Evolutionary conservation across 92 coral and sea anemone genomes (phyloP).

Genomic region (Porites rus): DNA sequence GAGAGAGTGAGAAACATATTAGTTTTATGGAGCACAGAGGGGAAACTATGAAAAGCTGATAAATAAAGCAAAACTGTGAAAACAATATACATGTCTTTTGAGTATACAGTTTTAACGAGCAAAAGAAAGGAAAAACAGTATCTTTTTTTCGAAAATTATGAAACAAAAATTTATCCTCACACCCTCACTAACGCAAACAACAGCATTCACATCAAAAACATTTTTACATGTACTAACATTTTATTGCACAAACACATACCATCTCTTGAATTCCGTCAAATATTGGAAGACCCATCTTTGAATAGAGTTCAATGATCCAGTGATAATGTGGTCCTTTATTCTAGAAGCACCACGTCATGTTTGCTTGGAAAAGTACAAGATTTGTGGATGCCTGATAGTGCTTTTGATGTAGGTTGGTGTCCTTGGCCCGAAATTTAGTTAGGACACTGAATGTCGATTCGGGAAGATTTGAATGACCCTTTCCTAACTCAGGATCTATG

Average conservation of each 20-base stretch:
- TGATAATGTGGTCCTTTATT: constrained; percentile 49
- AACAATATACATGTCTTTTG: too few species aligned
- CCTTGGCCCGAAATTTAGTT: constrained; percentile 47
- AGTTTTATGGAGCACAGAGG: too few species aligned
- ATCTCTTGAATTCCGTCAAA: neutral
- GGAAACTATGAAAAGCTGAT: too few species aligned
- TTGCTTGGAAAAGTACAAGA: constrained; percentile 44
- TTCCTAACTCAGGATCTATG: constrained; percentile 41
- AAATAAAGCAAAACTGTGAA: too few species aligned
- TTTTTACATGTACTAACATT: too few species aligned
- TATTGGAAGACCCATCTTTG: constrained; percentile 31
- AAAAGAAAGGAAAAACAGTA: too few species aligned
- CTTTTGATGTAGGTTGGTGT: constrained; percentile 37
- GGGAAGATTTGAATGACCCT: constrained; percentile 52
- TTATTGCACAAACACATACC: constrained; percentile 4
- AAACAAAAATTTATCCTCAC: too few species aligned
- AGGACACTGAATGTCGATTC: constrained; percentile 44
- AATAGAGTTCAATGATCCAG: constrained; percentile 51
- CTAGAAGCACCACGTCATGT: constrained; percentile 54
- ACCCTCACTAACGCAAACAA: too few species aligned
- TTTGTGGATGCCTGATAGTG: constrained; percentile 52
- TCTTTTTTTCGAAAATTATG: too few species aligned
- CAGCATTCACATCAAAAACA: too few species aligned
- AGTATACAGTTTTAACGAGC: too few species aligned
- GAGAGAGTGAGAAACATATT: too few species aligned